These are phyloP conservation scores for Pammene fasciana DNA, from an alignment of 2,888 invertebrate genomes.

Conservation along the genomic window DNA sequence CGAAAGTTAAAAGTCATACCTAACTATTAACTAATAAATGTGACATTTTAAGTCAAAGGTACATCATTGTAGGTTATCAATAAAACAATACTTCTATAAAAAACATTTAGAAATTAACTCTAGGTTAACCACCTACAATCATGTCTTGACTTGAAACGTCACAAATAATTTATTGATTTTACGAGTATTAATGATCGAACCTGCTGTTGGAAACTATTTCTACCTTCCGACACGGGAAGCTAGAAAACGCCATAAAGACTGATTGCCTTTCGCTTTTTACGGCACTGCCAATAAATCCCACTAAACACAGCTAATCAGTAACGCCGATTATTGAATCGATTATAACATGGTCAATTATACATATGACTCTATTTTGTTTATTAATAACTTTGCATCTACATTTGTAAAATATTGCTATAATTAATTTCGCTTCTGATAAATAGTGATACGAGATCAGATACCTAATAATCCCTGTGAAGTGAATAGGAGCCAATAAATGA, in stretches of 20 bases:
- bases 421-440: not conserved
- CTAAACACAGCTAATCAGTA: conserved; percentile 27
- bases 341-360: conserved; percentile 25
- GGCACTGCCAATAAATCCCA: conserved; percentile 32
- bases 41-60: too few species aligned
- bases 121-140: too few species aligned
- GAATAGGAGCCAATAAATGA: too few species aligned
- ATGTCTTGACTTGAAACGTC: too few species aligned
- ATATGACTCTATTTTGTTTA: conserved; percentile 18
- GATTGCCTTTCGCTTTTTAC: conserved; percentile 41
- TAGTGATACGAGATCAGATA: not conserved
- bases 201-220: conserved; percentile 14
- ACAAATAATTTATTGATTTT: not conserved
- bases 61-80: too few species aligned
- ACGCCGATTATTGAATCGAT: conserved; percentile 27
- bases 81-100: too few species aligned
- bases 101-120: too few species aligned
- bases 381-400: not conserved
- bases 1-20: too few species aligned
- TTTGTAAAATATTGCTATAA: not conserved
- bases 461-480: too few species aligned
- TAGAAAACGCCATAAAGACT: conserved; percentile 32
- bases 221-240: conserved; percentile 24
- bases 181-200: conserved; percentile 3
- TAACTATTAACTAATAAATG: too few species aligned